Evolutionary conservation across 1,140 invertebrate species (phyloP).

Genomic region (Brachionus rubens): DNA sequence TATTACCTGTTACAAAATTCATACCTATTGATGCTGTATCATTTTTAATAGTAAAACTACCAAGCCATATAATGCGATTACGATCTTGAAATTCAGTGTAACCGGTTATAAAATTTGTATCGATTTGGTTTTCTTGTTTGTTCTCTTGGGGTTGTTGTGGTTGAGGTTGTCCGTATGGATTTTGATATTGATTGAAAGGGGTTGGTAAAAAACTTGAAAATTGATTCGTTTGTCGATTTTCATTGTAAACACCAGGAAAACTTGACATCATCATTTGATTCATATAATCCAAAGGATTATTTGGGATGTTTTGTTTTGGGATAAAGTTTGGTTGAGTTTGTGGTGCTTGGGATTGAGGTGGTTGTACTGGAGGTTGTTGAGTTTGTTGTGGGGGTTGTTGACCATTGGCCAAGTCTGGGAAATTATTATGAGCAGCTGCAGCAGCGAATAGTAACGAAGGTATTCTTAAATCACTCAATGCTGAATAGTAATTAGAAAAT

Average conservation of each 20-base stretch:
- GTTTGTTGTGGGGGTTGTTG: background rate
- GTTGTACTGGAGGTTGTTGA: background rate
- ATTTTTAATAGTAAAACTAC: conserved; percentile 82
- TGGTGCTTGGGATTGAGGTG: background rate
- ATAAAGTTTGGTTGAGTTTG: background rate
- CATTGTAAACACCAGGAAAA: background rate
- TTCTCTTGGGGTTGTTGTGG: background rate
- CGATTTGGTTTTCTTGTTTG: background rate
- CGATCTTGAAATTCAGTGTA: conserved; percentile 41
- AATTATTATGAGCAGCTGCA: conserved; percentile 9
- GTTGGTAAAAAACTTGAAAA: background rate
- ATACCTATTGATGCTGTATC: conserved; percentile 92
- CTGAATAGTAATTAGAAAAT: conserved; percentile 7
- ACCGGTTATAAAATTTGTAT: background rate
- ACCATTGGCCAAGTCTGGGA: background rate
- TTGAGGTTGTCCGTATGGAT: background rate
- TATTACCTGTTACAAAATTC: conserved; percentile 90
- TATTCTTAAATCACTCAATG: conserved; percentile 18
- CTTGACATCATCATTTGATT: conserved; percentile 44
- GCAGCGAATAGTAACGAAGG: conserved; percentile 29
- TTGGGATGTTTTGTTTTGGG: background rate
- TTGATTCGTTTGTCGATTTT: background rate
- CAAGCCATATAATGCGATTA: conserved; percentile 78
- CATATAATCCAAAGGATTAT: conserved; percentile 33
- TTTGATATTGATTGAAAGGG: background rate